phyloP scores from a whole-genome alignment of 2,113 vertebrate genomes.

The Dromas ardeola region DNA sequence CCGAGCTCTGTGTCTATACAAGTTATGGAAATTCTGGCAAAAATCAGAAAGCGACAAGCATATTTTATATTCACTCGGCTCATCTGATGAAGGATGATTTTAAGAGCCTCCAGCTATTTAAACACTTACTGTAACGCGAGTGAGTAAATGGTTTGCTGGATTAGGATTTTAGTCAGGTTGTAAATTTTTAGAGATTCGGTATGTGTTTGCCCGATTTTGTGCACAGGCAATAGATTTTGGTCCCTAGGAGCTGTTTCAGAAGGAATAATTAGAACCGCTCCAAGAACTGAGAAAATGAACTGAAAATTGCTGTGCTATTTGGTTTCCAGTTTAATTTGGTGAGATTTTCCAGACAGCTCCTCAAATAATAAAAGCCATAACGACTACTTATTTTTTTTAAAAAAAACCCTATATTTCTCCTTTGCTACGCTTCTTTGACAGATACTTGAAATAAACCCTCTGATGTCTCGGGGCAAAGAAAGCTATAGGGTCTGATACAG shows the following conservation, averaged over 20 bases:
- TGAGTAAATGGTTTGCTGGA: constrained; percentile 36
- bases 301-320: constrained; percentile 4
- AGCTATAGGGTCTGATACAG: neutral
- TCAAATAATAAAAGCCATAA: constrained; percentile 20
- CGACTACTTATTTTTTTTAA: neutral
- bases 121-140: neutral
- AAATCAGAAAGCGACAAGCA: neutral
- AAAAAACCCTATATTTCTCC: neutral
- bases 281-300: constrained; percentile 18
- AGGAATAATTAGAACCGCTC: constrained; percentile 2
- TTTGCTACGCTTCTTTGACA: neutral
- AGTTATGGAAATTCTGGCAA: constrained; percentile 4
- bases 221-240: neutral
- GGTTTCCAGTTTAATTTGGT: constrained; percentile 9
- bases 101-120: constrained; percentile 31
- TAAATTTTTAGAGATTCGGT: constrained; percentile 32
- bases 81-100: neutral
- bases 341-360: constrained; percentile 11
- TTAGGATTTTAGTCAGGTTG: constrained; percentile 37
- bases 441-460: neutral
- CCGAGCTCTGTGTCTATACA: neutral
- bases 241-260: neutral
- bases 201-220: neutral
- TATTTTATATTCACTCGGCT: constrained; percentile 10
- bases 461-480: neutral